A percentile compares a stretch with the other conserved stretches of the same genome.
phyloP scores from a whole-genome alignment of 2,797 vertebrate species.

The Emys orbicularis region DNA sequence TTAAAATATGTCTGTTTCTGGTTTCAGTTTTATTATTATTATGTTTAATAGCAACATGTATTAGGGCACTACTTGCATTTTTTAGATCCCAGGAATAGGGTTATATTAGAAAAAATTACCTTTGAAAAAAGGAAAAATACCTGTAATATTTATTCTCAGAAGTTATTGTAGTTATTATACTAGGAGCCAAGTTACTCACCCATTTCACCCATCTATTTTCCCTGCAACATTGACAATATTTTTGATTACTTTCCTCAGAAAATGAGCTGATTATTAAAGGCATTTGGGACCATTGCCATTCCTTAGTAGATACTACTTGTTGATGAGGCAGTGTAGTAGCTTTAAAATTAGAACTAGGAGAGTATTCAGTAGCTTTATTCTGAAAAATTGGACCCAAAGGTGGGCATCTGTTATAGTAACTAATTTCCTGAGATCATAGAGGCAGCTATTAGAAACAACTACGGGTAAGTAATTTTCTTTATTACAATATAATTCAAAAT shows the following conservation, averaged over 20 bases:
- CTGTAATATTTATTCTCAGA: background rate
- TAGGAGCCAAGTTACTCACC: background rate
- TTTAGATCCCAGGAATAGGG: background rate
- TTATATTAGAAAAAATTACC: background rate
- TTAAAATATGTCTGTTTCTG: background rate
- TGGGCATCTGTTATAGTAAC: background rate
- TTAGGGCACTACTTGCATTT: background rate
- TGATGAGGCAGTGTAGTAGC: background rate
- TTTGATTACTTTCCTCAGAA: background rate
- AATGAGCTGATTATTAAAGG: background rate
- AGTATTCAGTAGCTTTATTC: background rate
- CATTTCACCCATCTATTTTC: background rate
- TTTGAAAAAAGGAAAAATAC: background rate
- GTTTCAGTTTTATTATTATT: background rate
- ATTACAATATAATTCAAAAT: background rate
- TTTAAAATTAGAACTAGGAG: background rate
- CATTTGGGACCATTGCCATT: background rate
- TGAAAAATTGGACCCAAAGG: background rate
- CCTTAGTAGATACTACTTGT: background rate
- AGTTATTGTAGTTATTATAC: background rate
- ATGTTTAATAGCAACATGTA: background rate
- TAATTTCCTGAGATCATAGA: background rate
- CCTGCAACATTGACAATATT: background rate
- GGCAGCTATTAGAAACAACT: background rate
- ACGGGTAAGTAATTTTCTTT: background rate